Evolutionary conservation across 2,888 invertebrate genomes (phyloP), one percentile per base, ranked within the genome.

Genomic region (Icerya purchasi): DNA sequence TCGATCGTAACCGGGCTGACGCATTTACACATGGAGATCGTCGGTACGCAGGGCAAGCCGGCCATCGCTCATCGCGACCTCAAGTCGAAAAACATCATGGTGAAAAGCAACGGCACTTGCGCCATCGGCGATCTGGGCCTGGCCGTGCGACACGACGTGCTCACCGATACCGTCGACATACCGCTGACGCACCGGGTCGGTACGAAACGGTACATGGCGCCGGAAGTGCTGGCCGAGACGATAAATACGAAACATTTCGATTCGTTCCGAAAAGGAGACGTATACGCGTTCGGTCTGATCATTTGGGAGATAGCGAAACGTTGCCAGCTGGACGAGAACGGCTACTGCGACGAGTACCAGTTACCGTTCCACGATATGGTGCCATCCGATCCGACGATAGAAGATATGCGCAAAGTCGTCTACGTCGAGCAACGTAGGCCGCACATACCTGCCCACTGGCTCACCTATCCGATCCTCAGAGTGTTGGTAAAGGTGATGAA

Each of bases 61-160:
- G 93, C 93, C 3, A 96, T 98, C 67, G 96, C 97, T 20, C 97
- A 97, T 74, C 79, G 97, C 64, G 97, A 97, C 74, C 77, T 97
- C 62, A 97, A 98, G 73, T 89, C 91, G 21, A 94, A 94, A 74
- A 98, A 98, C 72, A 94, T 98, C 64, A 78, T 98, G 65, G 96
- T 98, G 58, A 96, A 94, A 74, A 81, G 81, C 53, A 94, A 96
- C 75, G 80, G 90, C 67, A 86, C 86, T 2, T 97, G 97, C 72
- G 93, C 92, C 66, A 93, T 98, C 68, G 97, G 94, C 2, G 98
- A 98, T 74, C 76, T 98, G 63, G 98, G 98, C 2, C 75, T 98
- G 64, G 96, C 97, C 1, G 96, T 97, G 50, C 77, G 94, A 18
- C 93, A 94, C 70, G 89, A 91, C 69, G 86, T 89, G 59, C 79